These are phyloP conservation scores for Siniperca undulata DNA, from an alignment of 2,797 vertebrate species.

Conservation along the genomic window DNA sequence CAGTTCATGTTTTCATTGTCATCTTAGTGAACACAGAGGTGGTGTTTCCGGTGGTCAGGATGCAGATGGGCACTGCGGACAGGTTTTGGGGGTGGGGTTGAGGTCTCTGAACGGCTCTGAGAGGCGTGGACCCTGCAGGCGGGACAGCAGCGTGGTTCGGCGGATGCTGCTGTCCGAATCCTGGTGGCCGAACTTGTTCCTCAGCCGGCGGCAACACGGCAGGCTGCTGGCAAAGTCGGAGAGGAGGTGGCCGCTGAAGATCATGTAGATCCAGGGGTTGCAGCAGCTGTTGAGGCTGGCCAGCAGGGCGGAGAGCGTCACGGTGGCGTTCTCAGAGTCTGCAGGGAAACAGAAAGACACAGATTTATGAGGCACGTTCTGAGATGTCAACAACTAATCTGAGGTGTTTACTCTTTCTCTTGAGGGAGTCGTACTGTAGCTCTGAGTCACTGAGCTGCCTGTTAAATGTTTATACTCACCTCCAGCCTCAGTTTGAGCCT, in stretches of 20 bases:
- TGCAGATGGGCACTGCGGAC: conserved; percentile 35
- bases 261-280: conserved; percentile 99
- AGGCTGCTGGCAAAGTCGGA: conserved; percentile 88
- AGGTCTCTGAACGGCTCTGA: conserved; percentile 86
- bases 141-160: conserved; percentile 89
- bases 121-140: conserved; percentile 84
- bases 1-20: neutral
- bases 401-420: conserved; percentile 15
- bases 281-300: conserved; percentile 97
- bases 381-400: neutral
- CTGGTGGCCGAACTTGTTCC: conserved; percentile 81
- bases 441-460: neutral
- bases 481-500: neutral
- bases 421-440: conserved; percentile 2
- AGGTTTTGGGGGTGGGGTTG: conserved; percentile 72
- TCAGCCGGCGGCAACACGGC: conserved; percentile 85
- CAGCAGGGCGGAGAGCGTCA: conserved; percentile 91
- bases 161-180: conserved; percentile 91
- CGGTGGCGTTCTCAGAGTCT: conserved; percentile 92
- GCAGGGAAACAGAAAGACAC: conserved; percentile 8
- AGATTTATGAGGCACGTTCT: neutral
- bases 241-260: conserved; percentile 94
- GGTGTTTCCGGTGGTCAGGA: conserved; percentile 40
- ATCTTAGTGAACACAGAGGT: too few species aligned
- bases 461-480: conserved; percentile 21